Base-by-base conservation (phyloP, 2,888 invertebrate genomes). In the Habrosyne pyritoides region DNA sequence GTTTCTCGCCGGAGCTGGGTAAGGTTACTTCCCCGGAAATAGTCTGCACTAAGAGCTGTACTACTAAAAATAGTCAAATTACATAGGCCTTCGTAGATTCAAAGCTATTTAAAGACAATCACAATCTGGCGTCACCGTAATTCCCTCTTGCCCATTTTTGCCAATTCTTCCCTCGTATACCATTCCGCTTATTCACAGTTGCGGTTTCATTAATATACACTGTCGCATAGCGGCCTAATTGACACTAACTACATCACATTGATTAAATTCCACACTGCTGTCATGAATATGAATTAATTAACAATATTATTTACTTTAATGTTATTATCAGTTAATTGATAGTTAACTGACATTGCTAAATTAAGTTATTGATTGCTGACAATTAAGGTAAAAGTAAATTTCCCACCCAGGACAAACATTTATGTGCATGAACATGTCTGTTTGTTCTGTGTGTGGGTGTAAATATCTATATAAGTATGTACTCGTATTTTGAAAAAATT, bases 241-340 rank as follows among this genome's bases (percentile, higher is more conserved):
- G 75, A 59, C 65, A 55, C 61, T 71, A 69, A 75, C 71, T 69
- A 65, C 59, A 33, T 58, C 53, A 64, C 78, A 78, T 77, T 83
- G 79, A 81, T 82, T 75, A 73, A 78, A 84, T 85, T 81, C 79
- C 75, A 67, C 64, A 48, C 66, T 54, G 55, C 59, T 71, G 69
- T 62, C 73, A 73, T 79, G 74, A 76, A 81, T 81, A 79, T 86
- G 80, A 76, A 87, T 83, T 80, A 76, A 87, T 83, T 80, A 76
- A 74, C 67, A 36, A 36, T 8, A 8, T 42, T n/a, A 18, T 42
- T 42, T 8, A 69, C 71, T 72, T 78, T 73, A 57, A 60, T 55
- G 54, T 62, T 55, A 71, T 78, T 76, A 77, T 54, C 61, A 46
- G 52, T 52, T 76, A 74, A 77, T 77, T 77, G 71, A 64, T 68